These are phyloP conservation scores for Antedon mediterranea DNA, from an alignment of 53 echinoderm and acorn worm species.

Conservation along the genomic window DNA sequence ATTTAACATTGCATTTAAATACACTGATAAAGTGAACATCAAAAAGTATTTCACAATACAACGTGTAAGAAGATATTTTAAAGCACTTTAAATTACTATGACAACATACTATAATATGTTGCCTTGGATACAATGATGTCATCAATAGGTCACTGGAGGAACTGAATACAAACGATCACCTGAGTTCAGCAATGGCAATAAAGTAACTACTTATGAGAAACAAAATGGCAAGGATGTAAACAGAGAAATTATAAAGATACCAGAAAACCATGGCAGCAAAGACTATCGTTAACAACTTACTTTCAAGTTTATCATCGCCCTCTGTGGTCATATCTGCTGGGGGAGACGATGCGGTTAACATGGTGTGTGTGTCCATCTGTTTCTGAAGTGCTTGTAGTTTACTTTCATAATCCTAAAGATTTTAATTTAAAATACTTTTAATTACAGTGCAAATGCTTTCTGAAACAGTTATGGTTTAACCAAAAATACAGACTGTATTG, in stretches of 20 bases:
- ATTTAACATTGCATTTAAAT: background rate
- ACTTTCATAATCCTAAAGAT: constrained; percentile 77
- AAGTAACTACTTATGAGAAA: constrained; percentile 88
- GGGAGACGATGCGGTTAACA: constrained; percentile 57
- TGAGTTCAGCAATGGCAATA: constrained; percentile 55
- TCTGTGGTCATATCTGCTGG: constrained; percentile 72
- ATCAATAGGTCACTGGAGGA: background rate
- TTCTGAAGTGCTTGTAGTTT: constrained; percentile 83
- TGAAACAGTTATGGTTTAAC: no score
- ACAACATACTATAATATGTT: background rate
- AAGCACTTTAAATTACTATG: background rate
- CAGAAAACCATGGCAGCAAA: constrained; percentile 89
- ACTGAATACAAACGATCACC: constrained; percentile 34
- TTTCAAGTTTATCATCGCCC: constrained; percentile 80
- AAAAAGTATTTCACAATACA: background rate
- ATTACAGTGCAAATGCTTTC: no score
- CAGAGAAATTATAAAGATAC: constrained; percentile 87
- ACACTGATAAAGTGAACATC: background rate
- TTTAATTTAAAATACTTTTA: no score
- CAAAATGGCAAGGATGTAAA: constrained; percentile 63
- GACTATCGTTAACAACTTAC: constrained; percentile 97
- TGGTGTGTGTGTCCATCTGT: constrained; percentile 69
- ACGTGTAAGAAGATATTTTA: background rate
- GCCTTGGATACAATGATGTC: background rate
- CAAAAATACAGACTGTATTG: no score